A percentile compares a stretch with the other conserved stretches of the same genome.
phyloP scores from a whole-genome alignment of 2,113 vertebrate species.

The Plestiodon gilberti region DNA sequence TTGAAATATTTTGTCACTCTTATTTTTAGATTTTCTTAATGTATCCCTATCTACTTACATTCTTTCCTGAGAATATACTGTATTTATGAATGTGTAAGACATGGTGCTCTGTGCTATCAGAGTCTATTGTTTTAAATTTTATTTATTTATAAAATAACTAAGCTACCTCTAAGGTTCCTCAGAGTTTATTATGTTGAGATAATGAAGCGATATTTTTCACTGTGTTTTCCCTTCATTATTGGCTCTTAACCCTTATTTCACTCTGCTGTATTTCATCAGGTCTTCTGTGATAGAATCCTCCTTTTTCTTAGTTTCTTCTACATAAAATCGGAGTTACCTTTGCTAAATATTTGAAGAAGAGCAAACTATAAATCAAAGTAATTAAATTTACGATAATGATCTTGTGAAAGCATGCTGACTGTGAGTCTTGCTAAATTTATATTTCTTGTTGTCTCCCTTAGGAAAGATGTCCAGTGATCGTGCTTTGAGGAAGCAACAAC shows the following conservation, averaged over 20 bases:
- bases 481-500: conserved; percentile 90
- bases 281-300: neutral
- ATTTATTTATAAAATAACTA: no score
- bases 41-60: neutral
- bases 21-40: neutral
- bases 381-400: neutral
- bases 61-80: neutral
- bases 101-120: neutral
- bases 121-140: neutral
- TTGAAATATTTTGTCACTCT: neutral
- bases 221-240: neutral
- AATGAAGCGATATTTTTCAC: neutral
- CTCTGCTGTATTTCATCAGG: neutral
- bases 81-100: neutral
- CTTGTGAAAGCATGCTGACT: neutral
- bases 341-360: neutral
- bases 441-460: conserved; percentile 68
- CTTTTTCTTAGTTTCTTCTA: neutral
- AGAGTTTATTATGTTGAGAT: no score
- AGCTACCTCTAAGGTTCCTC: no score
- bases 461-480: conserved; percentile 93
- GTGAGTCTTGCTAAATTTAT: neutral
- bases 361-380: neutral
- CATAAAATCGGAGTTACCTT: neutral
- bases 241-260: neutral